A percentile compares a stretch with the other conserved stretches of the same genome.
phyloP scores from a whole-genome alignment of 2,888 invertebrate genomes.

The Troilus luridus region DNA sequence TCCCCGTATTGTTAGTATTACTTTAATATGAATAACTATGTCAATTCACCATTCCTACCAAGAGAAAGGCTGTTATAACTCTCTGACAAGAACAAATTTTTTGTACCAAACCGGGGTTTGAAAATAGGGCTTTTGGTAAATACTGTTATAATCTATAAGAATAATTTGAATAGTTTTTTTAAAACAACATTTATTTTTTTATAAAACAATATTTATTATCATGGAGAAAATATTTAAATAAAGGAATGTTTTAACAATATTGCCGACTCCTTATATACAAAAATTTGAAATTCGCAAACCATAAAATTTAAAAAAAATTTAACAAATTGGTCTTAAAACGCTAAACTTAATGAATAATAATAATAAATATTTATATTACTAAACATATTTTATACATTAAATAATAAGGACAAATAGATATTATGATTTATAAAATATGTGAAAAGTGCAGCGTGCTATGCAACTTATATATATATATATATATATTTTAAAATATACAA shows the following conservation, averaged over 20 bases:
- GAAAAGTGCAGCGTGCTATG: background rate
- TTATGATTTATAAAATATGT: background rate
- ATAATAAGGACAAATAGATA: background rate
- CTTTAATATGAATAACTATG: too few relatives aligned
- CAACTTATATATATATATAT: background rate
- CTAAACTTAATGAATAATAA: slow-evolving; percentile 8
- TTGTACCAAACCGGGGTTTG: too few relatives aligned
- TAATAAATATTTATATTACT: slow-evolving; percentile 9
- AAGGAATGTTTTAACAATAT: slow-evolving; percentile 40
- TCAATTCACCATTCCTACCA: too few relatives aligned
- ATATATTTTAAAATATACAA: background rate
- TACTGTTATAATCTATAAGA: background rate
- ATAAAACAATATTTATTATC: slow-evolving; percentile 1
- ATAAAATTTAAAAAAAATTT: slow-evolving; percentile 33
- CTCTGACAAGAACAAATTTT: too few relatives aligned
- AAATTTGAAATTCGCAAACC: background rate
- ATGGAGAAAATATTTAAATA: background rate
- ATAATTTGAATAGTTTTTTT: background rate
- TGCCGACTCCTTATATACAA: background rate
- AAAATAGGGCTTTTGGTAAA: too few relatives aligned
- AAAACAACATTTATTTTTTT: background rate
- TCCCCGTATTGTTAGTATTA: too few relatives aligned
- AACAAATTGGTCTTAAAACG: slow-evolving; percentile 27
- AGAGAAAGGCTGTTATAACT: too few relatives aligned
- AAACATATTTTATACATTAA: background rate